These are phyloP conservation scores for Melangyna quadrimaculata DNA, from an alignment of 2,888 invertebrate genomes.

Conservation along the genomic window DNA sequence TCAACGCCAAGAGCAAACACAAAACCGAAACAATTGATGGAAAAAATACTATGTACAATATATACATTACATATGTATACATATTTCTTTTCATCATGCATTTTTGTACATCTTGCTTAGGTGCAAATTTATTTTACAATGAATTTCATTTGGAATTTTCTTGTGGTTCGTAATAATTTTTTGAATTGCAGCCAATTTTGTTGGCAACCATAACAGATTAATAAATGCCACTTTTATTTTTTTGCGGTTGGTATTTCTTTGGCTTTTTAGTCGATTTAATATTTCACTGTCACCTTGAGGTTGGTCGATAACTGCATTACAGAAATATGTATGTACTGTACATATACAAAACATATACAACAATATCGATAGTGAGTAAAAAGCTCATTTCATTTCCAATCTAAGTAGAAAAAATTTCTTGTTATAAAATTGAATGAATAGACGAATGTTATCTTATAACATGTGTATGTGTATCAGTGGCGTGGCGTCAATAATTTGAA, in stretches of 20 bases:
- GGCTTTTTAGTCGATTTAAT: background rate
- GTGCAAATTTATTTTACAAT: background rate
- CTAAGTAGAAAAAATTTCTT: background rate
- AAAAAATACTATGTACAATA: too few species aligned
- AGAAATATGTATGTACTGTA: too few species aligned
- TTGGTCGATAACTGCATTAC: background rate
- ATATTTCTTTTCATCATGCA: background rate
- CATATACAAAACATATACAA: too few species aligned
- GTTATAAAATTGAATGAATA: background rate
- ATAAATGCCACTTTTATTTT: background rate
- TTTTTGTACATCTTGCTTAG: background rate
- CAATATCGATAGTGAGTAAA: too few species aligned
- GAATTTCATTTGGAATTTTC: background rate
- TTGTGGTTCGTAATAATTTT: background rate
- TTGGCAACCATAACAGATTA: background rate
- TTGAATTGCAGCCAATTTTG: slow-evolving; percentile 15
- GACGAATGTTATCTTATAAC: too few species aligned
- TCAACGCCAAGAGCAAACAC: too few species aligned
- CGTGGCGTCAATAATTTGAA: too few species aligned
- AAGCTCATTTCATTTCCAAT: background rate
- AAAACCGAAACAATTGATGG: background rate
- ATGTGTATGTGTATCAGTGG: too few species aligned
- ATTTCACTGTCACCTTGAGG: background rate
- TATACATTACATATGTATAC: too few species aligned
- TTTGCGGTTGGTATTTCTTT: background rate